phyloP scores from a whole-genome alignment of 2,888 invertebrate genomes.

The Cerastis leucographa region DNA sequence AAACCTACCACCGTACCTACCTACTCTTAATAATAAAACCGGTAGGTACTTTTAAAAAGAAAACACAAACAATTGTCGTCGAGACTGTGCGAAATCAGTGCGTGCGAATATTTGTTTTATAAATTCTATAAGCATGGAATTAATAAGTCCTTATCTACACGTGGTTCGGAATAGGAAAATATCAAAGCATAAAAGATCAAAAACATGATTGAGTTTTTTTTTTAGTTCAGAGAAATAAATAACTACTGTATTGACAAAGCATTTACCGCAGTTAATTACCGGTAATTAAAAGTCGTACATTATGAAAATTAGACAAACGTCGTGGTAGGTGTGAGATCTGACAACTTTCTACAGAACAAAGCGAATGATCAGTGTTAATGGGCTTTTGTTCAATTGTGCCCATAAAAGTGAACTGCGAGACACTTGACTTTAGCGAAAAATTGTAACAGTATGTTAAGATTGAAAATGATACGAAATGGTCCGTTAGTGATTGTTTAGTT shows the following conservation, averaged over 20 bases:
- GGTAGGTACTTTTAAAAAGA: background rate
- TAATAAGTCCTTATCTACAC: background rate
- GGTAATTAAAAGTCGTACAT: conserved; percentile 41
- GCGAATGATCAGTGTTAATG: conserved; percentile 68
- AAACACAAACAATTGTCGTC: background rate
- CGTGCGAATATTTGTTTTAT: background rate
- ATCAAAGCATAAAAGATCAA: no score
- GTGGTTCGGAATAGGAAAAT: background rate
- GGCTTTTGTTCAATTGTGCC: conserved; percentile 69
- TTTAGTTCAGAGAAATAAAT: background rate
- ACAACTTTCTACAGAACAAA: conserved; percentile 76
- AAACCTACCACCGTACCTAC: background rate
- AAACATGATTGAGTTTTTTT: background rate
- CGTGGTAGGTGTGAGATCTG: conserved; percentile 65
- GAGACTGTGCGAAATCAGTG: background rate
- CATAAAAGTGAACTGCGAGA: conserved; percentile 49
- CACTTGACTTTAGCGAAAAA: conserved; percentile 46
- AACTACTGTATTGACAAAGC: background rate
- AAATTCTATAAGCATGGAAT: background rate
- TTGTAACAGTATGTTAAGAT: conserved; percentile 61
- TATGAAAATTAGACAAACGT: conserved; percentile 53
- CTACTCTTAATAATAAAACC: background rate
- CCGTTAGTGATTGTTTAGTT: conserved; percentile 61
- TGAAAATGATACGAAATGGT: conserved; percentile 51
- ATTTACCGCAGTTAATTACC: conserved; percentile 30